These are phyloP conservation scores for Pristiophorus japonicus DNA, from an alignment of 2,113 vertebrate genomes.

Conservation along the genomic window DNA sequence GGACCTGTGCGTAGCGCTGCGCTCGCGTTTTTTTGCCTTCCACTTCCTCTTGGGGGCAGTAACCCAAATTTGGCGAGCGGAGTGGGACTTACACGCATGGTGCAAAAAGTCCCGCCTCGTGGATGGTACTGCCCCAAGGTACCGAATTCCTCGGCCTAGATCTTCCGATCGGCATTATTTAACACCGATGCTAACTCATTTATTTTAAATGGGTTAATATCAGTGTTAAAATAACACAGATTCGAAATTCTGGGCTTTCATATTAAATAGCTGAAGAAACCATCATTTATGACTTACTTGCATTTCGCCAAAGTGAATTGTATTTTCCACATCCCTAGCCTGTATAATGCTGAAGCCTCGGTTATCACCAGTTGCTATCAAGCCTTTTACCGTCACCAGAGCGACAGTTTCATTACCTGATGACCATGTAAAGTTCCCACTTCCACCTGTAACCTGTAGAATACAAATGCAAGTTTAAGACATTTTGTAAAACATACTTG, in stretches of 20 bases:
- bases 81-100: too few species aligned
- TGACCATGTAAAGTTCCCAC: slow-evolving; percentile 56
- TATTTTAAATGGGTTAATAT: slow-evolving; percentile 3
- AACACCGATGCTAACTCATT: not conserved
- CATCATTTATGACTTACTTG: slow-evolving; percentile 42
- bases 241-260: not conserved
- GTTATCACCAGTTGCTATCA: slow-evolving; percentile 48
- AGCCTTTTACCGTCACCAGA: slow-evolving; percentile 56
- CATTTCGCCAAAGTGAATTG: slow-evolving; percentile 50
- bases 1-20: too few species aligned
- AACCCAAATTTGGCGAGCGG: too few species aligned
- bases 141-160: too few species aligned
- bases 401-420: slow-evolving; percentile 59
- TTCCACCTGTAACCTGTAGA: slow-evolving; percentile 54
- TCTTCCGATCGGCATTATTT: not conserved
- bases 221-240: not conserved
- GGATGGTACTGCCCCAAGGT: too few species aligned
- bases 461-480: not conserved
- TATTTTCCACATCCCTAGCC: slow-evolving; percentile 53
- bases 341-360: slow-evolving; percentile 46
- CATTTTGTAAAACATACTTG: not conserved
- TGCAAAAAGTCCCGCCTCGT: too few species aligned
- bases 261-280: not conserved
- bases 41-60: too few species aligned
- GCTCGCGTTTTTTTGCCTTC: too few species aligned